Base-by-base conservation (phyloP, 2,113 vertebrate species). In the Periophthalmus modestus region DNA sequence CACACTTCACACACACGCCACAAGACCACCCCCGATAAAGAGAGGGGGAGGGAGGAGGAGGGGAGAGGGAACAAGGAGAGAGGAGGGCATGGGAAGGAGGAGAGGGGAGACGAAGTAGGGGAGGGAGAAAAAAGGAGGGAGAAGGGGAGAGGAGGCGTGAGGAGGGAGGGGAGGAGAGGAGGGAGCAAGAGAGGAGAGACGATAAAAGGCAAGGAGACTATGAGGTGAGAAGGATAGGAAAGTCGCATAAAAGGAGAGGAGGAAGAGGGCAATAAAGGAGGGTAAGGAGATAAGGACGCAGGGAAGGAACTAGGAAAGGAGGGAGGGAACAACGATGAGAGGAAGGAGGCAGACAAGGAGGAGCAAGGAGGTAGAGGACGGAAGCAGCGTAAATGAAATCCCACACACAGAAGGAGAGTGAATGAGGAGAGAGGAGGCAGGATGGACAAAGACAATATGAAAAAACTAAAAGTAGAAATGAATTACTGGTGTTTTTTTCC, bases 1-100 rank as follows among this genome's bases (percentile, higher is more conserved):
- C 69, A 55, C 78, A 79, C 62, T 48, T 21, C 58, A 74, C 71
- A 80, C 72, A 72, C 76, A 71, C 63, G 71, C 76, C 75, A 79
- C 82, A 79, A 75, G 62, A 72, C 73, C 68, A 59, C 66, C 77
- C 58, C 74, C 73, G 61, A 19, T 59, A 68, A 7, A 15, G 28
- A 14, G 6, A 34, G 5, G 28, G 33, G 28, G 15, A 5, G 7
- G 5, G 24, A 7, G 59, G 13, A 1, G 18, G 33, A 39, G 80
- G 16, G 57, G 67, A 39, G 80, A 16, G 57, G 67, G n/a, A 52
- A 2, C 77, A 86, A 58, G 69, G 58, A 33, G 21, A 65, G 61
- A 5, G 24, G 12, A 36, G 48, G 9, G 57, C 9, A 5, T n/a
- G 36, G 65, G 18, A 4, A 23, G 9, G 19, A 46, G 34, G 18